Evolutionary conservation across 2,797 vertebrate genomes (phyloP).

Genomic region (Poecilia picta): DNA sequence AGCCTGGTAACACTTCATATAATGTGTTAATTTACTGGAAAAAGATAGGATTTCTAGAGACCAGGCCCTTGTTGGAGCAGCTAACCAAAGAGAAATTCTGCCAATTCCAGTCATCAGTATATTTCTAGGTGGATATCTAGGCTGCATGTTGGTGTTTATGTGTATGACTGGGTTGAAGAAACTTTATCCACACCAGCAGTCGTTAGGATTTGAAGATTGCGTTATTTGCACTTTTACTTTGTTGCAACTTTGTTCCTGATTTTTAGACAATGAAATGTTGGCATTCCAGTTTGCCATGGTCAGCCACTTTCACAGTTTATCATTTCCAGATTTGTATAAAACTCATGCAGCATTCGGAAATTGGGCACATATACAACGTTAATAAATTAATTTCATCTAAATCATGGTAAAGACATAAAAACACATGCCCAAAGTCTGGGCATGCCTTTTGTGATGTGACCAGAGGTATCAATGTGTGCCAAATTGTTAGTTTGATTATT

Average conservation of each 20-base stretch:
- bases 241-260: not conserved
- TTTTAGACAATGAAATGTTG: not conserved
- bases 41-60: not conserved
- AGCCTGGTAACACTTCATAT: not conserved
- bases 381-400: not conserved
- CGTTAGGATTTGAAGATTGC: not conserved
- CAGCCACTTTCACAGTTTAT: not conserved
- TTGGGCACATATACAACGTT: too few relatives aligned
- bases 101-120: not conserved
- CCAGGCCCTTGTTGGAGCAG: not conserved
- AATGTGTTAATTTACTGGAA: not conserved
- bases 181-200: not conserved
- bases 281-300: not conserved
- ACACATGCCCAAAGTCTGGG: not conserved
- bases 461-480: not conserved
- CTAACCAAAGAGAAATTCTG: not conserved
- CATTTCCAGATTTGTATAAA: not conserved
- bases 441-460: not conserved
- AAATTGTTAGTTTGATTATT: not conserved
- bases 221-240: not conserved
- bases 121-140: not conserved
- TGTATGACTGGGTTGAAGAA: not conserved
- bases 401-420: not conserved
- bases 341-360: not conserved
- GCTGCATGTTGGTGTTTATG: not conserved